These are phyloP conservation scores for Casuarius casuarius DNA, from an alignment of 2,113 vertebrate species.

Conservation along the genomic window DNA sequence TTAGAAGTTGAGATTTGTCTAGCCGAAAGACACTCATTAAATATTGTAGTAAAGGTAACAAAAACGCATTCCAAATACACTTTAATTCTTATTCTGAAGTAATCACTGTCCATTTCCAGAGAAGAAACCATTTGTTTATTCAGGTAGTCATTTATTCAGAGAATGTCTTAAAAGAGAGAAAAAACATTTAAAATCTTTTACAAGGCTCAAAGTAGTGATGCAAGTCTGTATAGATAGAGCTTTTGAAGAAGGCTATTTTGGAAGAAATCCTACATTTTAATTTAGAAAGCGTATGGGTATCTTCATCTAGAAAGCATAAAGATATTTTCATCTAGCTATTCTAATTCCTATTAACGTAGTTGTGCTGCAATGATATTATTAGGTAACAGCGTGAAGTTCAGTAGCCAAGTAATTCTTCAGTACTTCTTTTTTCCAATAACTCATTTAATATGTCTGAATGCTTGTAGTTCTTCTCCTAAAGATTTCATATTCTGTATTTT, in stretches of 20 bases:
- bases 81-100: neutral
- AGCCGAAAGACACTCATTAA: no score
- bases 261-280: neutral
- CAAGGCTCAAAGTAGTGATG: neutral
- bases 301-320: neutral
- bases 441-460: neutral
- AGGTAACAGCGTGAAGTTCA: neutral
- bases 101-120: neutral
- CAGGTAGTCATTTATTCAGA: neutral
- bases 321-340: neutral
- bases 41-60: no score
- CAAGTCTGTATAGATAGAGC: neutral
- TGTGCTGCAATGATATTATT: neutral
- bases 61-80: no score
- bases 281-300: neutral
- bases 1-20: no score
- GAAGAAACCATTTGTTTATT: no score
- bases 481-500: constrained; percentile 15
- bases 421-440: neutral
- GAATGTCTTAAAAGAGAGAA: neutral
- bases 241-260: neutral
- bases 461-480: neutral
- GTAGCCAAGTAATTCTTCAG: neutral
- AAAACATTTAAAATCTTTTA: neutral
- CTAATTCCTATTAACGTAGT: neutral